Conservation (phyloP, 2,797 vertebrate species). For the Philypnodon macrostomus region DNA sequence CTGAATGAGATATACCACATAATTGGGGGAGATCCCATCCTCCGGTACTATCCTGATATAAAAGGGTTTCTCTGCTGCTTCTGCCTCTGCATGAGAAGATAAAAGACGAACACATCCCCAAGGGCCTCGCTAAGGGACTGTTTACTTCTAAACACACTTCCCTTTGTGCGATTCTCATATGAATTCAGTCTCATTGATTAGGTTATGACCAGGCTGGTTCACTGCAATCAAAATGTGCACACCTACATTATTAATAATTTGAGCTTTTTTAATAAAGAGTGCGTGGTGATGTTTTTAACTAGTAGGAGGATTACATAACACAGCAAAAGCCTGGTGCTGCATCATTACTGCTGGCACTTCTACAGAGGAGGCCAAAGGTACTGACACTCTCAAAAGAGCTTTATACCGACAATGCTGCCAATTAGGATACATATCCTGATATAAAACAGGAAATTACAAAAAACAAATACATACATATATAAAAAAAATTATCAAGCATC, state of each 20-base stretch:
- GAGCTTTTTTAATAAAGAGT: slow-evolving; percentile 52
- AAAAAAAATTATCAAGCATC: too few relatives aligned
- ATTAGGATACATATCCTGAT: background rate
- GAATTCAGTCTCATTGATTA: slow-evolving; percentile 35
- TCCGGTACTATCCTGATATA: slow-evolving; percentile 4
- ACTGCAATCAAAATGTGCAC: background rate
- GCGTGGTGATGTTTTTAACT: slow-evolving; percentile 54
- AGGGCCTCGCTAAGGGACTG: slow-evolving; percentile 31
- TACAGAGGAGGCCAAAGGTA: slow-evolving; percentile 62
- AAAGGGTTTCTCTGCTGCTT: slow-evolving; percentile 30
- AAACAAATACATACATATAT: too few relatives aligned
- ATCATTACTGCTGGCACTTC: slow-evolving; percentile 64
- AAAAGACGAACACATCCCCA: slow-evolving; percentile 46
- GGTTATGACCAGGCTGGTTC: slow-evolving; percentile 17
- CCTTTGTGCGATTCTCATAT: slow-evolving; percentile 10
- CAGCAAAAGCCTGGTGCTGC: slow-evolving; percentile 50
- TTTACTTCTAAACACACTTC: slow-evolving; percentile 38
- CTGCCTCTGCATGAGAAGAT: slow-evolving; percentile 43
- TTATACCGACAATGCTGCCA: background rate
- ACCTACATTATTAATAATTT: slow-evolving; percentile 48
- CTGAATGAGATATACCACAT: slow-evolving; percentile 13
- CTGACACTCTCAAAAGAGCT: too few relatives aligned
- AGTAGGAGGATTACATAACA: slow-evolving; percentile 80
- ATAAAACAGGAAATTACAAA: slow-evolving; percentile 5
- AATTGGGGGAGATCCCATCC: slow-evolving; percentile 46